Percentiles rank a stretch among this genome's conserved stretches.
phyloP scores from a whole-genome alignment of 2,888 invertebrate genomes.

The Acheta domesticus region DNA sequence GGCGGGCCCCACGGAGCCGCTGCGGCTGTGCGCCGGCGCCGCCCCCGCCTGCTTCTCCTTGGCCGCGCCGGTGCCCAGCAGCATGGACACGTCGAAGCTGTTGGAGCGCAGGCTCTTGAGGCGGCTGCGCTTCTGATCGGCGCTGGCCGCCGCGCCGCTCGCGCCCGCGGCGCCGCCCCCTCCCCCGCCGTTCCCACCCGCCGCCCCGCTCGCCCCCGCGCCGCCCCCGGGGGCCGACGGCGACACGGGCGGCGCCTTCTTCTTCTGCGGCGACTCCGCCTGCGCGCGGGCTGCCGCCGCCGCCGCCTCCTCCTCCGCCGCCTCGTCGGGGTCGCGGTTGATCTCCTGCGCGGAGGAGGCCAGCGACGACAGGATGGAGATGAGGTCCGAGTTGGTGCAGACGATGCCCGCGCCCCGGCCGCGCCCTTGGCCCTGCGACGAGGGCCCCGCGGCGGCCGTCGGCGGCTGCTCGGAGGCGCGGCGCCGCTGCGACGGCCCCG shows the following conservation, averaged over 20 bases:
- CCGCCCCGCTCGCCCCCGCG: constrained; percentile 32
- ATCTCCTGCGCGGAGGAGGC: constrained; percentile 80
- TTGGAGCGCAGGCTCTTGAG: constrained; percentile 73
- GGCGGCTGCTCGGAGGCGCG: constrained; percentile 37
- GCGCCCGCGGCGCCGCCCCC: constrained; percentile 18
- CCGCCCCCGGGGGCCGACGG: constrained; percentile 19
- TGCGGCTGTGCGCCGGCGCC: constrained; percentile 39
- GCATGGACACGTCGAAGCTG: constrained; percentile 77
- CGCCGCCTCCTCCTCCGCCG: constrained; percentile 33
- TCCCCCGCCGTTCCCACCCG: constrained; percentile 22
- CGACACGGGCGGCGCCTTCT: constrained; percentile 38
- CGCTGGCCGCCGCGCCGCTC: constrained; percentile 23
- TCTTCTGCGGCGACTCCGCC: constrained; percentile 23
- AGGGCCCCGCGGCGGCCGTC: constrained; percentile 46
- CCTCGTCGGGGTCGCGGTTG: constrained; percentile 50
- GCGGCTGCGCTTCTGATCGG: constrained; percentile 55
- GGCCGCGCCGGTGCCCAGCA: constrained; percentile 53
- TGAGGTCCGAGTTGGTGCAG: constrained; percentile 77
- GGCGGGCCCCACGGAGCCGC: constrained; percentile 50
- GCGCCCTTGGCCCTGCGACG: constrained; percentile 38
- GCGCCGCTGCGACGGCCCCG: constrained; percentile 25
- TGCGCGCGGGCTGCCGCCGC: constrained; percentile 67
- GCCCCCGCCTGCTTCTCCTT: constrained; percentile 44
- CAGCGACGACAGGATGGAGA: constrained; percentile 72
- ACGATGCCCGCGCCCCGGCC: constrained; percentile 58